Conservation (phyloP, 2,888 invertebrate genomes). For the Temnothorax ravouxi region DNA sequence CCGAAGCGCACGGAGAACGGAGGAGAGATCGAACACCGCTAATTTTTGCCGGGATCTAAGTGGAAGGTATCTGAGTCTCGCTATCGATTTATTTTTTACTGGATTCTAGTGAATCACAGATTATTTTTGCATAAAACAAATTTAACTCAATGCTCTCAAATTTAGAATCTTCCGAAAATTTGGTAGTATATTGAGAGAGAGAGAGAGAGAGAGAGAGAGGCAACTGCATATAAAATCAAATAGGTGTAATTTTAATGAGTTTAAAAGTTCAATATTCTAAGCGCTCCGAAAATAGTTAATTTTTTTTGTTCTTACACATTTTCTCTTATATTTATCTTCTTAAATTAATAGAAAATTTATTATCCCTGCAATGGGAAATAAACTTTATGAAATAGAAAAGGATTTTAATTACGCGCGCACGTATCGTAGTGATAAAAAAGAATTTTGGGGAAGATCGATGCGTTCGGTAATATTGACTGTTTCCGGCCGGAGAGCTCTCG, state of each 20-base stretch:
- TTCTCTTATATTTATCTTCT: not conserved
- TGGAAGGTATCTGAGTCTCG: no score
- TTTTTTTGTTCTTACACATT: not conserved
- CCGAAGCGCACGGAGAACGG: not conserved
- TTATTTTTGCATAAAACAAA: not conserved
- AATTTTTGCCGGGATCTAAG: not conserved
- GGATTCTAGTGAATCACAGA: not conserved
- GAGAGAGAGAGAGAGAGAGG: not conserved
- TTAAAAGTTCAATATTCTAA: not conserved
- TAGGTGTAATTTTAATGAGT: not conserved
- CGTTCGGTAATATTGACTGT: not conserved
- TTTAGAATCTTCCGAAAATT: not conserved
- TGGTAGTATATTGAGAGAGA: not conserved
- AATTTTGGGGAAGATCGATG: constrained; percentile 22
- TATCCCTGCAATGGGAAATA: not conserved
- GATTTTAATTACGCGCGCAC: no score
- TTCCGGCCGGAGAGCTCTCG: constrained; percentile 25
- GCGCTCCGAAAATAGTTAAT: not conserved
- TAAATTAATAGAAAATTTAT: not conserved
- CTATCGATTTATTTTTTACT: not conserved
- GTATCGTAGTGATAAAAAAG: not conserved
- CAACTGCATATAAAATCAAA: not conserved
- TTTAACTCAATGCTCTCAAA: not conserved
- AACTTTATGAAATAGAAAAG: not conserved
- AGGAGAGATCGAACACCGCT: not conserved